Conservation (phyloP, 2,113 vertebrate species). For the Parotia lawesii region DNA sequence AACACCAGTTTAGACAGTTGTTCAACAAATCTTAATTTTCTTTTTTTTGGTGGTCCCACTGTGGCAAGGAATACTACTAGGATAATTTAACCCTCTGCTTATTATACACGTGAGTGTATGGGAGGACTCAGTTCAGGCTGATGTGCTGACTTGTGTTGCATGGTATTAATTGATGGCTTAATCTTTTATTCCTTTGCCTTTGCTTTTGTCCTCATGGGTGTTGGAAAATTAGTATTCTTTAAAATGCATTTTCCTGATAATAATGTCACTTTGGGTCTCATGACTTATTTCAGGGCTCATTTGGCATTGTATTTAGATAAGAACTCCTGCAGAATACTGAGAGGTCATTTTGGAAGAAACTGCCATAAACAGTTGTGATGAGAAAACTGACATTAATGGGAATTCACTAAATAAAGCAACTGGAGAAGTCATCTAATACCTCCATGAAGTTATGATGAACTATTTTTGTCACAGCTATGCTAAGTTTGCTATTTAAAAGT, state of each 20-base stretch:
- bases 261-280: not conserved
- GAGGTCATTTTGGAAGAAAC: not conserved
- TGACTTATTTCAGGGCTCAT: not conserved
- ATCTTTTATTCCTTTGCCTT: not conserved
- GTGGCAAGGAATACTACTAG: not conserved
- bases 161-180: not conserved
- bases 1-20: not conserved
- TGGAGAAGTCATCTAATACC: not conserved
- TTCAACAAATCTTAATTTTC: not conserved
- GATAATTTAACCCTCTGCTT: not conserved
- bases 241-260: not conserved
- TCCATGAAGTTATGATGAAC: not conserved
- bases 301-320: not conserved
- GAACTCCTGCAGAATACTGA: not conserved
- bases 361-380: not conserved
- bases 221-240: not conserved
- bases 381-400: not conserved
- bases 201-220: not conserved
- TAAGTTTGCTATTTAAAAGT: not conserved
- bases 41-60: not conserved
- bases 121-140: not conserved
- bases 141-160: not conserved
- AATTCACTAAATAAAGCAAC: not conserved
- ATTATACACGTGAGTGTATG: not conserved
- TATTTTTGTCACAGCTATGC: not conserved